These are phyloP conservation scores for Sciaenops ocellatus DNA, from an alignment of 2,797 vertebrate species.

Conservation along the genomic window DNA sequence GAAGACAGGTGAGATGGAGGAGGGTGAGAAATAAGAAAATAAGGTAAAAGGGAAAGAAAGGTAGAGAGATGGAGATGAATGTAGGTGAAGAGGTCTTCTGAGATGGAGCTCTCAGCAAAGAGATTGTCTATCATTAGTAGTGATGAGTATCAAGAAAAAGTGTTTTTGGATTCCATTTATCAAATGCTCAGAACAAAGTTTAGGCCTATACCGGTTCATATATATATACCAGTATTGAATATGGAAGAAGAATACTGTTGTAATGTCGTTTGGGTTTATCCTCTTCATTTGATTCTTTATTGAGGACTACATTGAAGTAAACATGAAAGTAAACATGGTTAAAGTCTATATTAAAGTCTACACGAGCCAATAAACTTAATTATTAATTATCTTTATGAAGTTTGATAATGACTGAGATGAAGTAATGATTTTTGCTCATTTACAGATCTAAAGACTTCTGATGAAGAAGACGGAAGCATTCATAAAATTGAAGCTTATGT, in stretches of 20 bases:
- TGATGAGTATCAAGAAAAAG: neutral
- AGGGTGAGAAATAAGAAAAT: conserved; percentile 30
- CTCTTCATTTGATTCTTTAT: neutral
- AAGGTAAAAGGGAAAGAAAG: conserved; percentile 5
- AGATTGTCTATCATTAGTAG: neutral
- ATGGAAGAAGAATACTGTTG: neutral
- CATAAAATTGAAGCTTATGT: too few species aligned
- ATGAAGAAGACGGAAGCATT: neutral
- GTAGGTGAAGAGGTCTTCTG: neutral
- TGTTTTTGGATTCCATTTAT: neutral
- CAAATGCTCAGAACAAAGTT: neutral
- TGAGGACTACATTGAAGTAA: too few species aligned
- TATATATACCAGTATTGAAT: neutral
- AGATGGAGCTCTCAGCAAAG: neutral
- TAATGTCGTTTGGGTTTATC: neutral
- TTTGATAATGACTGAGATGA: neutral
- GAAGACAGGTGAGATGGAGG: conserved; percentile 38
- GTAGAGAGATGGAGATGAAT: conserved; percentile 25
- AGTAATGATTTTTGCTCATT: neutral
- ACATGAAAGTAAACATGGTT: too few species aligned
- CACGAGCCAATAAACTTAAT: neutral
- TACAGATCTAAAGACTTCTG: neutral
- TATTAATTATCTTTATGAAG: neutral
- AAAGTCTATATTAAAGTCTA: neutral
- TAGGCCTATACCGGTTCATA: neutral